Percentiles rank a stretch among this genome's conserved stretches.
These are phyloP conservation scores for Alloscopus bannaensis DNA, from an alignment of 2,888 invertebrate genomes.

Conservation along the genomic window DNA sequence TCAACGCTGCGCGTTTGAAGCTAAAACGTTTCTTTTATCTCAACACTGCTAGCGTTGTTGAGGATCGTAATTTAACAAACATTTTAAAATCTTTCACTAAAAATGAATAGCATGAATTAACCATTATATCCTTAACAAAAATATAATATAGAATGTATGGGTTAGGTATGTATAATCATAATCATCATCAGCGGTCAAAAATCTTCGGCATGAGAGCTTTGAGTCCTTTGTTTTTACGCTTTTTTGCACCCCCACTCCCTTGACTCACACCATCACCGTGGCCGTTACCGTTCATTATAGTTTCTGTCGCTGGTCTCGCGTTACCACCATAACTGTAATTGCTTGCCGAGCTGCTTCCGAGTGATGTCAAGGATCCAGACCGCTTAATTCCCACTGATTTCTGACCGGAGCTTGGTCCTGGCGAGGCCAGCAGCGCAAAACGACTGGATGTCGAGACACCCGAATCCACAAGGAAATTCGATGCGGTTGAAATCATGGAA, in stretches of 20 bases:
- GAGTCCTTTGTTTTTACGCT: slow-evolving; percentile 67
- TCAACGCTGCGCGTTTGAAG: slow-evolving; percentile 9
- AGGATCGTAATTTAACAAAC: no score
- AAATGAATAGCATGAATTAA: not conserved
- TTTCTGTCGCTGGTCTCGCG: slow-evolving; percentile 29
- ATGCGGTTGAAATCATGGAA: slow-evolving; percentile 42
- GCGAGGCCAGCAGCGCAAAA: slow-evolving; percentile 65
- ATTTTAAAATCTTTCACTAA: slow-evolving; percentile 17
- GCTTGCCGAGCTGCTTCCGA: slow-evolving; percentile 56
- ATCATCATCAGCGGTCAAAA: slow-evolving; percentile 63
- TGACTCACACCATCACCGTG: slow-evolving; percentile 61
- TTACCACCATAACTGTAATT: slow-evolving; percentile 23
- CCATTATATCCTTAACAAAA: slow-evolving; percentile 5
- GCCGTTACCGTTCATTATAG: slow-evolving; percentile 33
- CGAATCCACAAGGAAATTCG: slow-evolving; percentile 42
- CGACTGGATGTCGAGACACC: slow-evolving; percentile 62
- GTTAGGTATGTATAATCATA: no score
- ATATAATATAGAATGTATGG: no score
- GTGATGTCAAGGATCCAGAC: slow-evolving; percentile 47
- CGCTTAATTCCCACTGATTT: slow-evolving; percentile 29
- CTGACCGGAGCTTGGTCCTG: slow-evolving; percentile 22
- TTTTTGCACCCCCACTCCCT: slow-evolving; percentile 61
- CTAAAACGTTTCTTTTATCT: slow-evolving; percentile 18
- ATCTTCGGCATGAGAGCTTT: slow-evolving; percentile 71
- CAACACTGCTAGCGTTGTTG: slow-evolving; percentile 20